phyloP scores from a whole-genome alignment of 2,797 vertebrate species.

The Thamnophis elegans region DNA sequence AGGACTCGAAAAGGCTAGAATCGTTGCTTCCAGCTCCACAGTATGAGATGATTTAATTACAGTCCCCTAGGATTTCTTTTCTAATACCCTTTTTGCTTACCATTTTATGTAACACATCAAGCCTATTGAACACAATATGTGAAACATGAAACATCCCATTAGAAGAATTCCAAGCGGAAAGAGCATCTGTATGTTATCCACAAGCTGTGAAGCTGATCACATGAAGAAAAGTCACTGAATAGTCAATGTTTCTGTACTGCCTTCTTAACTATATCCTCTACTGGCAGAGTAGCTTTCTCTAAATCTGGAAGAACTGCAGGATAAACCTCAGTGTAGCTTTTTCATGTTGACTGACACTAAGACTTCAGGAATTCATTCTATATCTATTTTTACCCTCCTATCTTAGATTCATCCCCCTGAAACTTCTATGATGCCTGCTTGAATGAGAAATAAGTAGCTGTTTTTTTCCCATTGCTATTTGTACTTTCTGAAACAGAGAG shows the following conservation, averaged over 20 bases:
- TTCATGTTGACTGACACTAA: not conserved
- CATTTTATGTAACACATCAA: not conserved
- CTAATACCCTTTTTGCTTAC: not conserved
- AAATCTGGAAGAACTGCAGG: not conserved
- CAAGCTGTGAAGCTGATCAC: not conserved
- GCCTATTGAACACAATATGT: not conserved
- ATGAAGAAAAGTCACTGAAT: not conserved
- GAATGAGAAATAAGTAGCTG: not conserved
- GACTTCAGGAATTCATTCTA: not conserved
- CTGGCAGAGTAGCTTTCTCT: not conserved
- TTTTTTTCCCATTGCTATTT: not conserved
- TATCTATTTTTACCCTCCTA: not conserved
- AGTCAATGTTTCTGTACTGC: not conserved
- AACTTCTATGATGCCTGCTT: not conserved
- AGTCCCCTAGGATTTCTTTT: not conserved
- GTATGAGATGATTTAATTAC: not conserved
- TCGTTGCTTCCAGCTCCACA: not conserved
- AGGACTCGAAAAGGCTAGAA: not conserved
- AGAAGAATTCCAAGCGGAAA: not conserved
- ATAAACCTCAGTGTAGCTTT: not conserved
- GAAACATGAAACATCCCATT: not conserved
- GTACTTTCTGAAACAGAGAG: not conserved
- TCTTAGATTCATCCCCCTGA: not conserved
- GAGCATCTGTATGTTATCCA: not conserved
- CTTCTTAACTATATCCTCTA: not conserved